A percentile compares a stretch with the other conserved stretches of the same genome.
These are phyloP conservation scores for Diloba caeruleocephala DNA, from an alignment of 2,888 invertebrate species.

Conservation along the genomic window DNA sequence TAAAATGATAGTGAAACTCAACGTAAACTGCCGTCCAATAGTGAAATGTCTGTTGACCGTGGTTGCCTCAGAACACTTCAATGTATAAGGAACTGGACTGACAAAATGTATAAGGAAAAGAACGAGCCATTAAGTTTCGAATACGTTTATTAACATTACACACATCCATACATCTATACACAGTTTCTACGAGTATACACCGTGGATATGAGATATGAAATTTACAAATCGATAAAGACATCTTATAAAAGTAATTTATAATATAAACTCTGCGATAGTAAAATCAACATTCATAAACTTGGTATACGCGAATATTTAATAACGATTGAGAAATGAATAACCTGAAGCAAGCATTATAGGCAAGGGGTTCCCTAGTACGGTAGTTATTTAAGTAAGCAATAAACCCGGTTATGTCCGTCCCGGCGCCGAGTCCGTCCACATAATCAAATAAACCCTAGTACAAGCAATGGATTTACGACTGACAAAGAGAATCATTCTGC, in stretches of 20 bases:
- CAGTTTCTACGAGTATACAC: too few relatives aligned
- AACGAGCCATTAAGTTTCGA: too few relatives aligned
- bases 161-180: too few relatives aligned
- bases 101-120: too few relatives aligned
- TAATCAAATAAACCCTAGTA: constrained; percentile 77
- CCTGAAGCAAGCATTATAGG: constrained; percentile 52
- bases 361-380: constrained; percentile 50
- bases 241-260: neutral
- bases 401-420: constrained; percentile 71
- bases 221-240: neutral
- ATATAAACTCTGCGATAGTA: neutral
- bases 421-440: constrained; percentile 67
- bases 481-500: constrained; percentile 62
- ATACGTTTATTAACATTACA: too few relatives aligned
- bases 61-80: too few relatives aligned
- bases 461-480: constrained; percentile 74
- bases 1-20: too few relatives aligned
- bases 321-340: constrained; percentile 49
- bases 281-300: neutral
- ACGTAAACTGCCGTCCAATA: too few relatives aligned
- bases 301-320: constrained; percentile 24
- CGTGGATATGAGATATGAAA: too few relatives aligned
- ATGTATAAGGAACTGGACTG: too few relatives aligned
- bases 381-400: constrained; percentile 74
- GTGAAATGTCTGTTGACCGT: too few relatives aligned